These are phyloP conservation scores for Caenorhabditis wallacei DNA, from an alignment of 2,888 invertebrate species.

Conservation along the genomic window DNA sequence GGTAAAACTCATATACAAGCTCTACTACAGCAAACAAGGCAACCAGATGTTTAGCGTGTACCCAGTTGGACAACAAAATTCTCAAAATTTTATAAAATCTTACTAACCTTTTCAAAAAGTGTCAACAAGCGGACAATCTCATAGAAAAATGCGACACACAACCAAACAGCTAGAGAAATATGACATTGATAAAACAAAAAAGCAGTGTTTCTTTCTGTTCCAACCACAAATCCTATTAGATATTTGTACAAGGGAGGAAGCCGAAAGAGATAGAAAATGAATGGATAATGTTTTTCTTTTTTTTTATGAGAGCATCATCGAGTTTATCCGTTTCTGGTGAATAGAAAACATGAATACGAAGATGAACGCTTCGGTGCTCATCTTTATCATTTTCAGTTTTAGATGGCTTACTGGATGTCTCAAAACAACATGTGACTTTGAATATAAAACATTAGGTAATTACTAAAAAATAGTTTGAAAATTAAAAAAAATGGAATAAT, in stretches of 20 bases:
- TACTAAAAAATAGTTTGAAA: too few relatives aligned
- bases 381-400: background rate
- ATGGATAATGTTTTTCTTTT: constrained; percentile 32
- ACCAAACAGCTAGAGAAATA: background rate
- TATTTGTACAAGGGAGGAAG: constrained; percentile 12
- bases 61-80: too few relatives aligned
- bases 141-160: background rate
- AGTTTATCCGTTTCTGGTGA: constrained; percentile 20
- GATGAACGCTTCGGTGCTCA: constrained; percentile 20
- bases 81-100: too few relatives aligned
- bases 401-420: too few relatives aligned
- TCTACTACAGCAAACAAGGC: too few relatives aligned
- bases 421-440: too few relatives aligned
- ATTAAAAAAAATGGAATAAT: too few relatives aligned
- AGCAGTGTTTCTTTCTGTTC: background rate
- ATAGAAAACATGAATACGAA: constrained; percentile 13
- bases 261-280: constrained; percentile 12
- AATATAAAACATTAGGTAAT: too few relatives aligned
- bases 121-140: background rate
- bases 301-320: constrained; percentile 12
- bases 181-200: constrained; percentile 24
- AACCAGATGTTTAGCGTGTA: too few relatives aligned
- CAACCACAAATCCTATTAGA: constrained; percentile 24
- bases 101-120: too few relatives aligned
- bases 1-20: too few relatives aligned